These are phyloP conservation scores for Masnerella sp. DNA, from an alignment of 2,888 invertebrate genomes.

Conservation along the genomic window DNA sequence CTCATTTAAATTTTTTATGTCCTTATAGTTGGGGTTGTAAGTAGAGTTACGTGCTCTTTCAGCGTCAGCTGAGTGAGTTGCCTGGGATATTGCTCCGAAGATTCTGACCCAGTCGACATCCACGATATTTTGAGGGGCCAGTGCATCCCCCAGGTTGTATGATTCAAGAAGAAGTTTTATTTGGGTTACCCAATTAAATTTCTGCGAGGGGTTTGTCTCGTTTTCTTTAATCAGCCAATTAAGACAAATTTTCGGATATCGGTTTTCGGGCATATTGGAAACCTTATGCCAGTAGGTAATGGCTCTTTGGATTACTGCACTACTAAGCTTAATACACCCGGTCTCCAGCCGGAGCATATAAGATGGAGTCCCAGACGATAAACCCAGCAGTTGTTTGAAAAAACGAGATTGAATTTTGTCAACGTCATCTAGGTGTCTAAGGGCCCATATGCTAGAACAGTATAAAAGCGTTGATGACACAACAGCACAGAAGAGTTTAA, in stretches of 20 bases:
- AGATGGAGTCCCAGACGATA: background rate
- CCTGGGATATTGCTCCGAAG: too few species aligned
- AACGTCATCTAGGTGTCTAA: conserved; percentile 3
- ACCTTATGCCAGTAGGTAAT: background rate
- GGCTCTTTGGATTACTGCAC: background rate
- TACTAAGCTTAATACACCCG: background rate
- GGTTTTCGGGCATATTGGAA: background rate
- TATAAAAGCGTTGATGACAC: conserved; percentile 3
- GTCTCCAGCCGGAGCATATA: conserved; percentile 9
- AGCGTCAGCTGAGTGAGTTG: too few species aligned
- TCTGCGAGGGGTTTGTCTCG: background rate
- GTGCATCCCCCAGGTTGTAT: background rate
- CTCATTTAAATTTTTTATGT: background rate
- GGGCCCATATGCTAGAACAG: background rate
- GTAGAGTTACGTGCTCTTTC: background rate
- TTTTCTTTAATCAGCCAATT: background rate
- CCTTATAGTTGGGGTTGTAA: background rate
- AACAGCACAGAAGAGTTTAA: conserved; percentile 21
- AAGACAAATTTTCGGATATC: background rate
- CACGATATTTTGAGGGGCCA: background rate
- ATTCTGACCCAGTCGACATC: background rate
- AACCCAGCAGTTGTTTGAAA: background rate
- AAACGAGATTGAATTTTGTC: conserved; percentile 7
- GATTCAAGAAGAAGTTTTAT: background rate
- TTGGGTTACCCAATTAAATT: background rate